Evolutionary conservation across 1,140 invertebrate species (phyloP).

Genomic region (Drosophila pachea): DNA sequence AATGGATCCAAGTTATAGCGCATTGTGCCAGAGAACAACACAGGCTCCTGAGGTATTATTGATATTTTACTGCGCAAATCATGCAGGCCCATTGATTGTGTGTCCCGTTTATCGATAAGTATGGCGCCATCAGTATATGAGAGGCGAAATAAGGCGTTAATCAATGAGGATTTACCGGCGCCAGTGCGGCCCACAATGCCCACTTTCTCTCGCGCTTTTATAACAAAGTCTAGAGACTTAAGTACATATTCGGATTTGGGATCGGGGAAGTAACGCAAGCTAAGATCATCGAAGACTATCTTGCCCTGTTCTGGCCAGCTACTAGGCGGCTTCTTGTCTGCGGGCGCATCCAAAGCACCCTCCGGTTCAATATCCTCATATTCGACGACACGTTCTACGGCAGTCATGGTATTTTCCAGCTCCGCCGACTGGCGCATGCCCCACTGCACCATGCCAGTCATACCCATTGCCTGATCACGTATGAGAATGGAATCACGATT

Average conservation of each 20-base stretch:
- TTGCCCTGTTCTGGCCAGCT: constrained; percentile 86
- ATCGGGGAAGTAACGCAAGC: constrained; percentile 83
- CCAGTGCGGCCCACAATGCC: constrained; percentile 92
- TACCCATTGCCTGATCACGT: constrained; percentile 81
- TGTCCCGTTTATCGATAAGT: constrained; percentile 85
- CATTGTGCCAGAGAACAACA: constrained; percentile 90
- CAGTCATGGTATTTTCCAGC: constrained; percentile 91
- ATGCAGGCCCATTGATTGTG: constrained; percentile 82
- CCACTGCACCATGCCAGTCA: constrained; percentile 92
- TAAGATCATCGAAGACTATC: constrained; percentile 84
- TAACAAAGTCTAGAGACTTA: constrained; percentile 82
- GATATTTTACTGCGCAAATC: constrained; percentile 89
- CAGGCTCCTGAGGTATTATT: constrained; percentile 94
- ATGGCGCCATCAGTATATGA: constrained; percentile 86
- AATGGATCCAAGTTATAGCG: constrained; percentile 93
- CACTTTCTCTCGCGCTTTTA: constrained; percentile 83
- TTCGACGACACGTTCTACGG: constrained; percentile 88
- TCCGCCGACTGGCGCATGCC: constrained; percentile 90
- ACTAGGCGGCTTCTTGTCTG: constrained; percentile 83
- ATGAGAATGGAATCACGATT: not conserved
- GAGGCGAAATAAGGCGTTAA: constrained; percentile 88
- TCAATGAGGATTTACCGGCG: constrained; percentile 94
- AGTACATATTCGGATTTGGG: constrained; percentile 83
- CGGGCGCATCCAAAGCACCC: constrained; percentile 81
- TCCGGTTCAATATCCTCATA: constrained; percentile 87